These are phyloP conservation scores for Ranitomeya imitator DNA, from an alignment of 2,113 vertebrate species.

Conservation along the genomic window DNA sequence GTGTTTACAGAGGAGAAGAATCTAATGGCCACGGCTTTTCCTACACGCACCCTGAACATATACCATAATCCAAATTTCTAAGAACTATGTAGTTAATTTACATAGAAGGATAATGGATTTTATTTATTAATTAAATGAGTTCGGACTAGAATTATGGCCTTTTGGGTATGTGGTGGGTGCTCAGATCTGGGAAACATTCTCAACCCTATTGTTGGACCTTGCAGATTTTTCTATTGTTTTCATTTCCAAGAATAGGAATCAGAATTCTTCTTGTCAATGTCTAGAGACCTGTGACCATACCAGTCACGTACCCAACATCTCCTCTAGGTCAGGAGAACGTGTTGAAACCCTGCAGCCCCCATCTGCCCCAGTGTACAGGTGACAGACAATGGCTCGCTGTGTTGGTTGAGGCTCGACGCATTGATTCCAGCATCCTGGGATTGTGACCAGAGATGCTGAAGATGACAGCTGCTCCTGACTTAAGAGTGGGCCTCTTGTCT, in stretches of 20 bases:
- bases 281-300: background rate
- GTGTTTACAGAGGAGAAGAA: background rate
- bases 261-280: background rate
- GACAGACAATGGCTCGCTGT: background rate
- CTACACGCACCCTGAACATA: background rate
- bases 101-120: background rate
- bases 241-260: background rate
- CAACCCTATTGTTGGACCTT: background rate
- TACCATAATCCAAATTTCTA: background rate
- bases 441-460: background rate
- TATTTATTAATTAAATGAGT: background rate
- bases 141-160: background rate
- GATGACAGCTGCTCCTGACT: conserved; percentile 26
- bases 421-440: background rate
- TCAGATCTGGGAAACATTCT: background rate
- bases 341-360: background rate
- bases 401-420: background rate
- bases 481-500: background rate
- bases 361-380: background rate
- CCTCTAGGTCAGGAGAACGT: background rate
- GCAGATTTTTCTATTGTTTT: background rate
- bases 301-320: background rate
- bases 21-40: background rate
- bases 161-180: background rate
- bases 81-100: background rate